Evolutionary conservation across 2,888 invertebrate species (phyloP).

Genomic region (Acronicta aceris): DNA sequence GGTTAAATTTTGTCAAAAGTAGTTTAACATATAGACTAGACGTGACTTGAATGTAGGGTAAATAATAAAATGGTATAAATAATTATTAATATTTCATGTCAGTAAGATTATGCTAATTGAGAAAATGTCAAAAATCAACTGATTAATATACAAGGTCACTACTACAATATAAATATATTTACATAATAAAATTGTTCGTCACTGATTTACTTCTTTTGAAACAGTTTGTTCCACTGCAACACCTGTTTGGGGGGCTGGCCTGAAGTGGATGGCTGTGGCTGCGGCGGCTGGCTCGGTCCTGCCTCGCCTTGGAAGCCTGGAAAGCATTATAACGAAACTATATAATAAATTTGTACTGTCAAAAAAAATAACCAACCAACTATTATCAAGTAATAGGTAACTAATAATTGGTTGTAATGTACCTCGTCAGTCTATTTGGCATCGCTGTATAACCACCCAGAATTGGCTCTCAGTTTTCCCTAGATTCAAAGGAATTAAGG

Average conservation of each 20-base stretch:
- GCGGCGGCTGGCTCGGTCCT: conserved; percentile 60
- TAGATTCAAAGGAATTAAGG: too few species aligned
- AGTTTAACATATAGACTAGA: conserved; percentile 2
- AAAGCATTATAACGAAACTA: conserved; percentile 2
- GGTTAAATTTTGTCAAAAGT: conserved; percentile 6
- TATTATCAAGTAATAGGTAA: too few species aligned
- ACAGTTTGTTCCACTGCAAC: conserved; percentile 80
- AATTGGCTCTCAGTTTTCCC: too few species aligned
- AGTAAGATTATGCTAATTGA: conserved; percentile 18
- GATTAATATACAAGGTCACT: conserved; percentile 31
- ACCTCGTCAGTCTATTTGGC: too few species aligned
- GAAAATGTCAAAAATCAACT: conserved; percentile 36
- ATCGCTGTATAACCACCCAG: too few species aligned
- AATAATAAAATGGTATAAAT: conserved; percentile 6
- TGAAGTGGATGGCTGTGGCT: conserved; percentile 68
- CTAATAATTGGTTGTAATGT: too few species aligned
- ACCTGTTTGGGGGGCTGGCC: conserved; percentile 60
- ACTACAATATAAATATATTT: conserved; percentile 43
- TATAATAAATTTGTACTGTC: too few species aligned
- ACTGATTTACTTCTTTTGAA: conserved; percentile 74
- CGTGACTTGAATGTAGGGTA: conserved; percentile 6
- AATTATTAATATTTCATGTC: background rate
- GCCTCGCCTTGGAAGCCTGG: conserved; percentile 70
- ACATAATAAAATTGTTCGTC: conserved; percentile 47
- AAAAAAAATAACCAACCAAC: too few species aligned